These are phyloP conservation scores for Craseonycteris thonglongyai DNA, from an alignment of 2,113 vertebrate genomes.

Conservation along the genomic window DNA sequence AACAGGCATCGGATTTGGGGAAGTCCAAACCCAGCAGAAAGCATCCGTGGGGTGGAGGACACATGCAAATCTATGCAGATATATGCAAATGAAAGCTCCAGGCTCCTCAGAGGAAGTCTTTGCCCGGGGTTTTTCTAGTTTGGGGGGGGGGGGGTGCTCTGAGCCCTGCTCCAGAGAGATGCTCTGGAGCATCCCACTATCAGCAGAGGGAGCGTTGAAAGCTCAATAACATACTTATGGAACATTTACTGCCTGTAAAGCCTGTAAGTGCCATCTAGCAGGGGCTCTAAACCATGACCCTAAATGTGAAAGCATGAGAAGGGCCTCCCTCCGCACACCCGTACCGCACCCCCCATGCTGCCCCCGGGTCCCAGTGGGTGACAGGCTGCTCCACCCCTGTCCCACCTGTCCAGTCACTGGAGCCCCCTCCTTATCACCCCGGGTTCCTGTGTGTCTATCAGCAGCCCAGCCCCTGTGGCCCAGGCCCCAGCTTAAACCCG, in stretches of 20 bases:
- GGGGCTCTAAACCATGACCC: background rate
- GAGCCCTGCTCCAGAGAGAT: no score
- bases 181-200: background rate
- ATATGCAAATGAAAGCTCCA: conserved; percentile 18
- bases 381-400: background rate
- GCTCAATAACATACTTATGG: background rate
- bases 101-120: background rate
- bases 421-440: conserved; percentile 34
- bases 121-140: conserved; percentile 23
- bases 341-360: background rate
- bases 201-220: background rate
- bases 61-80: conserved; percentile 61
- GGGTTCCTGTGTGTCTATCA: conserved; percentile 53
- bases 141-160: no score
- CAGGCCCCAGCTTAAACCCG: conserved; percentile 9
- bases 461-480: background rate
- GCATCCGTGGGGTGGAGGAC: background rate
- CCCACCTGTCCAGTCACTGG: conserved; percentile 20
- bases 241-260: background rate
- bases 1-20: background rate
- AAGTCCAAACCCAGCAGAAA: conserved; percentile 33
- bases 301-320: background rate
- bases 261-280: background rate
- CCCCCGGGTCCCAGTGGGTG: background rate
- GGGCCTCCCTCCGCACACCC: background rate